These are phyloP conservation scores for Tachuris rubrigastra DNA, from an alignment of 2,113 vertebrate genomes.

Conservation along the genomic window DNA sequence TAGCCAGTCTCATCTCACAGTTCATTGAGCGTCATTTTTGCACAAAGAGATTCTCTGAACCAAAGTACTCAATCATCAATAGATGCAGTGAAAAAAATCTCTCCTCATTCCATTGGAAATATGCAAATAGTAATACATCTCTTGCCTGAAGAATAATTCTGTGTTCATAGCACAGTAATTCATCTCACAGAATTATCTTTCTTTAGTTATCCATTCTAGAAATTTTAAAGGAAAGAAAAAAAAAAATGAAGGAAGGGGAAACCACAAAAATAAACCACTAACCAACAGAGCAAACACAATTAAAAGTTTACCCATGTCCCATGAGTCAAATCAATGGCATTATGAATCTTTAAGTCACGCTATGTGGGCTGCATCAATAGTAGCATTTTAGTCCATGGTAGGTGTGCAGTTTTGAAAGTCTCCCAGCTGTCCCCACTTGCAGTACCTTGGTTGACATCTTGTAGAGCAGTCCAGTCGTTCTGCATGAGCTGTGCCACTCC, in stretches of 20 bases:
- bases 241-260: fast-evolving
- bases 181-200: background rate
- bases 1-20: background rate
- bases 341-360: background rate
- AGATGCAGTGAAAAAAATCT: conserved; percentile 43
- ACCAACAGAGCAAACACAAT: background rate
- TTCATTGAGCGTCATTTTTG: conserved; percentile 15
- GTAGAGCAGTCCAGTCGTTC: background rate
- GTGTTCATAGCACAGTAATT: background rate
- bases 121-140: conserved; percentile 26
- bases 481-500: background rate
- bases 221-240: background rate
- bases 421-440: background rate
- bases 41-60: background rate
- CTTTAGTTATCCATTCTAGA: background rate
- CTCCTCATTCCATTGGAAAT: conserved; percentile 25
- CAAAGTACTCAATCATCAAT: conserved; percentile 26
- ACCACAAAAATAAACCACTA: background rate
- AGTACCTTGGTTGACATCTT: fast-evolving
- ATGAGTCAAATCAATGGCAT: background rate
- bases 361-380: background rate
- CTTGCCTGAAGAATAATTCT: conserved; percentile 30
- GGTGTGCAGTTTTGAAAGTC: background rate
- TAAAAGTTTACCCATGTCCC: background rate
- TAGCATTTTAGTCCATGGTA: background rate